Percentiles rank a stretch among this genome's conserved stretches.
phyloP scores from a whole-genome alignment of 1,140 invertebrate species.

The Drosophila sturtevanti region DNA sequence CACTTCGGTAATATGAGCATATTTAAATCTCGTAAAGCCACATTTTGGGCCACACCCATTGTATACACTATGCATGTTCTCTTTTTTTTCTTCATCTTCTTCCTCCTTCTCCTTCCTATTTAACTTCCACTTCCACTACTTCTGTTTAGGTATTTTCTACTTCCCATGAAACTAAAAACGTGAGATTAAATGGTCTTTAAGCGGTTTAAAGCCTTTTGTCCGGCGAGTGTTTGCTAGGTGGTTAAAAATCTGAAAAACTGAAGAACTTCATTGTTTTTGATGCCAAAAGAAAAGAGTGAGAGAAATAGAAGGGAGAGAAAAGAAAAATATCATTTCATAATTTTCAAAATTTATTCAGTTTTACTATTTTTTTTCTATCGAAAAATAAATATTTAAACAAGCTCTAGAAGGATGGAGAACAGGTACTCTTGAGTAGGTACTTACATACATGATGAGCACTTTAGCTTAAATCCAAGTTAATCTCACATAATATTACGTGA shows the following conservation, averaged over 20 bases:
- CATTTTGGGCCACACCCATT: conserved; percentile 50
- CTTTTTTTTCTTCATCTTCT: background rate
- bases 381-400: conserved; percentile 4
- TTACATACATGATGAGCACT: background rate
- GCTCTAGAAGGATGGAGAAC: background rate
- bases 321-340: conserved; percentile 41
- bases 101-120: conserved; percentile 35
- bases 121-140: background rate
- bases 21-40: conserved; percentile 61
- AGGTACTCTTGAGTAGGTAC: background rate
- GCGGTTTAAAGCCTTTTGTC: conserved; percentile 76
- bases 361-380: background rate
- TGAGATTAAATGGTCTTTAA: conserved; percentile 73
- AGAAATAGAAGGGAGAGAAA: background rate
- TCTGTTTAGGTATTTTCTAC: conserved; percentile 30
- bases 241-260: conserved; percentile 39
- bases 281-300: conserved; percentile 19
- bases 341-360: conserved; percentile 29
- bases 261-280: conserved; percentile 36
- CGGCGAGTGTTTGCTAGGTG: conserved; percentile 62
- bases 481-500: conserved; percentile 56
- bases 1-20: conserved; percentile 72
- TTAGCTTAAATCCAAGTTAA: conserved; percentile 37
- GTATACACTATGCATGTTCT: conserved; percentile 27
- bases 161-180: conserved; percentile 74